These are phyloP conservation scores for Cataglyphis altisquamis DNA, from an alignment of 2,888 invertebrate species.

Conservation along the genomic window DNA sequence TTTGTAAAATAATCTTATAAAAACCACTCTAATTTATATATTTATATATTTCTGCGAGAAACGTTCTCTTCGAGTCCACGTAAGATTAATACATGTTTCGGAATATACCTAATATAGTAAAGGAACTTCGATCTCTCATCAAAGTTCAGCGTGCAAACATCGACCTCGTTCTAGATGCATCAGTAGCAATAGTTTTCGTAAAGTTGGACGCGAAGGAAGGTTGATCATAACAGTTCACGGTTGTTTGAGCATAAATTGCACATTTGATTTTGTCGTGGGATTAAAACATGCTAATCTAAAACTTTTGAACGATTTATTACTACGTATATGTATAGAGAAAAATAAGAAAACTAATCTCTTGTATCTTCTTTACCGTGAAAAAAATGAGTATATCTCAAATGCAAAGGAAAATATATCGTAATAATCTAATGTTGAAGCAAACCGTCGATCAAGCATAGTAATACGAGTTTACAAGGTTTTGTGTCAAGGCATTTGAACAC, in stretches of 20 bases:
- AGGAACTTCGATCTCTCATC: constrained; percentile 60
- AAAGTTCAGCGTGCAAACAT: constrained; percentile 61
- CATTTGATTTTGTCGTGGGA: background rate
- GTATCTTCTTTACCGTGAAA: too few species aligned
- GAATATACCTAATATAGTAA: background rate
- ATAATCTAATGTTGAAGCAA: background rate
- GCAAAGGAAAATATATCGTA: background rate
- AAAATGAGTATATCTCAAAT: background rate
- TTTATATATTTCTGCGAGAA: too few species aligned
- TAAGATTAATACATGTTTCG: background rate
- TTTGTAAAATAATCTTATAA: background rate
- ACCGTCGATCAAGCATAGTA: background rate
- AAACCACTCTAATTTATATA: background rate
- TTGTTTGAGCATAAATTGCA: background rate
- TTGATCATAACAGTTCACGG: background rate
- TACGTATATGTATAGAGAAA: background rate
- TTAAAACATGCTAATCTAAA: background rate
- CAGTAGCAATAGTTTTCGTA: background rate
- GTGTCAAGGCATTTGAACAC: too few species aligned
- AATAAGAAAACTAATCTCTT: background rate
- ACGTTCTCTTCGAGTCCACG: background rate
- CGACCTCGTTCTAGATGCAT: constrained; percentile 52
- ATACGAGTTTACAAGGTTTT: too few species aligned
- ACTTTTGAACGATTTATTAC: background rate
- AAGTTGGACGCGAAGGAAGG: background rate